Evolutionary conservation across 2,888 invertebrate species (phyloP), one percentile per base, ranked within the genome.

Genomic region (Andrena minutula): DNA sequence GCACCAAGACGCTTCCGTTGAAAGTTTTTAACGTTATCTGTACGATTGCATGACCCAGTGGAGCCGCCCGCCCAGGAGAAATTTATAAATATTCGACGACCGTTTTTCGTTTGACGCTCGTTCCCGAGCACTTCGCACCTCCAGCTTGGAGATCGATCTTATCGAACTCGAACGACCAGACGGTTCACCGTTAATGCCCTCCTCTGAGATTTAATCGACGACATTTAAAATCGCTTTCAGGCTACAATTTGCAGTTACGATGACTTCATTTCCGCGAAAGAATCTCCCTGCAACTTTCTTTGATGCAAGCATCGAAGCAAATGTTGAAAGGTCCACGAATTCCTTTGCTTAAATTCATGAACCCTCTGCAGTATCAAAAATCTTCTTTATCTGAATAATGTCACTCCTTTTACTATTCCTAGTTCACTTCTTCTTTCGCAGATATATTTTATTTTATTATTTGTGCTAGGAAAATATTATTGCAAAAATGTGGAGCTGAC

Each of bases 31-130:
- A 76, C 82, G 84, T 86, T 88, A 88, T 90, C 88, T 85, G 73
- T 80, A 77, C 69, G 87, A 80, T 88, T 88, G 90, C 90, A 88
- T 89, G 90, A 90, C 88, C 74, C 86, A 56, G 23, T 23, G 73
- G 69, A 79, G 89, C 88, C 86, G 88, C 90, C 89, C 89, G 84
- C 75, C 68, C 84, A 77, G 82, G 83, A 28, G 73, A 88, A 89
- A 90, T 90, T 92, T 91, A 91, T 92, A 93, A 92, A 93, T 92
- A 92, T 91, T 91, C 90, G 89, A 91, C 89, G 89, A 90, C 86
- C 85, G 75, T 83, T 86, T 76, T 75, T 75, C 82, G 71, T 88
- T 85, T 41, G 79, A 81, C 79, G 79, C 77, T 58, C 75, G 64
- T 82, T 84, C 65, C 28, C 76, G 66, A 61, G 60, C 77, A 71